Conservation (phyloP, 2,888 invertebrate species). For the Gortyna flavago region DNA sequence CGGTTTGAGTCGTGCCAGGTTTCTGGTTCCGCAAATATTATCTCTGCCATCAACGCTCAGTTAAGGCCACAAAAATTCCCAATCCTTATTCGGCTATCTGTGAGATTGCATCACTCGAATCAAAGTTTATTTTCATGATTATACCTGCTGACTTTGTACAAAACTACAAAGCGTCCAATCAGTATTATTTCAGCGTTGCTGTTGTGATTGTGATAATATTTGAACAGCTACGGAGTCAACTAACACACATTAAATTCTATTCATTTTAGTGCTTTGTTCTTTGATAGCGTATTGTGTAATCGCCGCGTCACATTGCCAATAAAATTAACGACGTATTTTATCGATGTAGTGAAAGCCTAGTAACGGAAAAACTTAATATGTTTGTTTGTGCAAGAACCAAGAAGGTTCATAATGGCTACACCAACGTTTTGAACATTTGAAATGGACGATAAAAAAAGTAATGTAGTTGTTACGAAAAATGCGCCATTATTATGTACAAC, state of each 20-base stretch:
- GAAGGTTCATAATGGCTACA: not conserved
- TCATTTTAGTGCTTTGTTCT: slow-evolving; percentile 56
- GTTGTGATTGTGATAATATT: slow-evolving; percentile 71
- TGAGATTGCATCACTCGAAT: slow-evolving; percentile 42
- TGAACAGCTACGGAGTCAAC: slow-evolving; percentile 66
- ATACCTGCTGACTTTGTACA: slow-evolving; percentile 49
- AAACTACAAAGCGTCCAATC: slow-evolving; percentile 69
- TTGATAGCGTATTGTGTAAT: slow-evolving; percentile 54
- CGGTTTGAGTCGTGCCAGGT: slow-evolving; percentile 31
- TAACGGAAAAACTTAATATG: slow-evolving; percentile 5
- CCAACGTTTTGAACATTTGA: not conserved
- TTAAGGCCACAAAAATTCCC: slow-evolving; percentile 37
- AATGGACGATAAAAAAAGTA: not conserved
- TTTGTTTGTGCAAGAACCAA: not conserved
- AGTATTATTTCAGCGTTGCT: slow-evolving; percentile 68
- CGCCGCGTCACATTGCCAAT: slow-evolving; percentile 17
- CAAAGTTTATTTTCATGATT: slow-evolving; percentile 43
- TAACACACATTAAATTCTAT: slow-evolving; percentile 60
- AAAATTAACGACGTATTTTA: slow-evolving; percentile 28
- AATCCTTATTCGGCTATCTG: slow-evolving; percentile 33
- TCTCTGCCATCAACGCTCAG: slow-evolving; percentile 35
- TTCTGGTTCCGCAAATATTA: slow-evolving; percentile 54
- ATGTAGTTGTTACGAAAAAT: not conserved
- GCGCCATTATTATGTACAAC: not conserved
- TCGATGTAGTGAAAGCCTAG: slow-evolving; percentile 8